Evolutionary conservation across 2,797 vertebrate genomes (phyloP).

Genomic region (Crenichthys baileyi): DNA sequence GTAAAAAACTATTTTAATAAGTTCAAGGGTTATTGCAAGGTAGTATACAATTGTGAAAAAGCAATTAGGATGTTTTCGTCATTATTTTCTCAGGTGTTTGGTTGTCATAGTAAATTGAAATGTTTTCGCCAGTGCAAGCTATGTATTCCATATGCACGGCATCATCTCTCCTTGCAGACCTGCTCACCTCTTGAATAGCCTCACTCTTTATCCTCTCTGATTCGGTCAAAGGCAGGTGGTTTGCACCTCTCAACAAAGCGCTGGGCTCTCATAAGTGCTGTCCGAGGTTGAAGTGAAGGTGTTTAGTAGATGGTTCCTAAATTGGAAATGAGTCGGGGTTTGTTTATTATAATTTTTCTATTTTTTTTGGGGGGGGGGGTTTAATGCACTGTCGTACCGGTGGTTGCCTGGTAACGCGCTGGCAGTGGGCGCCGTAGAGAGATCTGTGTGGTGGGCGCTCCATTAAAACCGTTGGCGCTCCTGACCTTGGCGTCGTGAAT

Average conservation of each 20-base stretch:
- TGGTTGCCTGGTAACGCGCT: slow-evolving; percentile 84
- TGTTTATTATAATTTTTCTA: slow-evolving; percentile 41
- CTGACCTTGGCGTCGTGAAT: slow-evolving; percentile 87
- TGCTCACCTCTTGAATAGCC: slow-evolving; percentile 27
- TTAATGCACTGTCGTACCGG: slow-evolving; percentile 77
- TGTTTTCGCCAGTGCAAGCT: slow-evolving; percentile 14
- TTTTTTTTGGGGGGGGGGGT: slow-evolving; percentile 47
- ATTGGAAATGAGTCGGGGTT: slow-evolving; percentile 66
- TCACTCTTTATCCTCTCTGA: slow-evolving; percentile 30
- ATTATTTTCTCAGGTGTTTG: not conserved
- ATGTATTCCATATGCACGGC: slow-evolving; percentile 20
- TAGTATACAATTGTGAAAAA: not conserved
- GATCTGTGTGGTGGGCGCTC: slow-evolving; percentile 78
- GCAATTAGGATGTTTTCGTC: not conserved
- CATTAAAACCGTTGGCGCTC: slow-evolving; percentile 82
- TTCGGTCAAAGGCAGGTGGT: slow-evolving; percentile 31
- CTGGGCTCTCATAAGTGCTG: slow-evolving; percentile 26
- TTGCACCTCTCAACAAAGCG: slow-evolving; percentile 4
- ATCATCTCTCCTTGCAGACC: slow-evolving; percentile 28
- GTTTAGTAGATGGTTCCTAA: slow-evolving; percentile 71
- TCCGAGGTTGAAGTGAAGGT: slow-evolving; percentile 54
- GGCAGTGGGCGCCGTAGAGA: slow-evolving; percentile 80
- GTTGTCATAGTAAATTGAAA: slow-evolving; percentile 23
- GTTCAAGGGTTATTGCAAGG: not conserved
- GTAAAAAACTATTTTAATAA: not conserved